Evolutionary conservation across 2,113 vertebrate genomes (phyloP), one percentile per base, ranked within the genome.

Genomic region (Montifringilla adamsi): DNA sequence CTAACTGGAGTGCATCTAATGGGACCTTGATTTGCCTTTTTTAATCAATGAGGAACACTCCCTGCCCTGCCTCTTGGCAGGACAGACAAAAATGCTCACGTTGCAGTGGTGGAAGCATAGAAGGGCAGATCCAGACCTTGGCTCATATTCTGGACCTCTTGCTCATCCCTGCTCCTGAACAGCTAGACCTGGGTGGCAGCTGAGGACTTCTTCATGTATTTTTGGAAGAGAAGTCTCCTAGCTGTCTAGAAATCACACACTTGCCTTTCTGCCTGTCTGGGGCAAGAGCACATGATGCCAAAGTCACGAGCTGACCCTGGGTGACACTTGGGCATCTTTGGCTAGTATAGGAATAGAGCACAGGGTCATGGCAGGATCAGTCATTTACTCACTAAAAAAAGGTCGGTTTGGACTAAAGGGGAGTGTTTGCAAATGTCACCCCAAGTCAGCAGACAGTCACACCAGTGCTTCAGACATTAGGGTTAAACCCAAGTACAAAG

Each of bases 171-270:
- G 21, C 67, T 70, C 2, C 0, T 55, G 60, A 84, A 47, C 47
- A 63, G 52, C 72, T 74, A 92, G 89, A 50, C 27, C 84, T 64
- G 60, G 39, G 31, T 22, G 66, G 73, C 91, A 97, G 62, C 91
- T 84, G 58, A 94, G 8, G 28, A 62, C 75, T 85, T 95, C 66
- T 73, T n/a, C 9, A 47, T 10, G 39, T 89, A 82, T 94, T 94
- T 92, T 92, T 95, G 89, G 89, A 92, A 86, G 7, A 95, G 52
- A 87, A 44, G 10, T n/a, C 64, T 84, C 41, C 39, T 60, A 43
- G 74, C 89, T 85, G 84, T 82, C 78, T 87, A 92, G 89, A 94
- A 94, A 78, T 52, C 64, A 78, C 30, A 16, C 28, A 30, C 73
- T 85, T 33, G 52, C 53, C 41, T 92, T 78, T 84, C 84, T 72